Evolutionary conservation across 2,113 vertebrate species (phyloP).

Genomic region (Fukomys damarensis): DNA sequence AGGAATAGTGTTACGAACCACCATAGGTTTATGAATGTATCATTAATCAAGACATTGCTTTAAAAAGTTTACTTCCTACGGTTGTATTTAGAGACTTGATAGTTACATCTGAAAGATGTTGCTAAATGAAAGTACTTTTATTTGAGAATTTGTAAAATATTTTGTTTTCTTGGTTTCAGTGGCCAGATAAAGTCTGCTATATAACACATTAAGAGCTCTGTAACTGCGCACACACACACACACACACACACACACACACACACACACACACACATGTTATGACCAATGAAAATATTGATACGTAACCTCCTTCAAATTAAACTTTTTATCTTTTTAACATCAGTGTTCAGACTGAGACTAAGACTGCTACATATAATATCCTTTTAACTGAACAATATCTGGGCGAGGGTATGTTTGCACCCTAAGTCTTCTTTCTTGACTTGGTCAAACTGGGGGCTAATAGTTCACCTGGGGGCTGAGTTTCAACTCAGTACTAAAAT

Average conservation of each 20-base stretch:
- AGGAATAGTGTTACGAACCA: neutral
- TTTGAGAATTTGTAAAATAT: conserved; percentile 41
- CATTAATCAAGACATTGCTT: conserved; percentile 15
- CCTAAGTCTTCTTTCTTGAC: neutral
- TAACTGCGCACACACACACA: no score
- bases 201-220: conserved; percentile 19
- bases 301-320: neutral
- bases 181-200: neutral
- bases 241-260: no score
- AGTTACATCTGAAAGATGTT: conserved; percentile 46
- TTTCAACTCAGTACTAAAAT: conserved; percentile 9
- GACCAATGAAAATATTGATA: conserved; percentile 16
- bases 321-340: conserved; percentile 18
- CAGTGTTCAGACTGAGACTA: neutral
- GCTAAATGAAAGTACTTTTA: neutral
- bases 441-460: neutral
- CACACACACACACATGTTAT: neutral
- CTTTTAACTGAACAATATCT: neutral
- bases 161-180: conserved; percentile 32
- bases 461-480: no score
- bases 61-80: neutral
- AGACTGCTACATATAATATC: neutral
- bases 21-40: neutral
- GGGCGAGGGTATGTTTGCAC: neutral
- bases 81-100: conserved; percentile 30